These are phyloP conservation scores for Cotesia chilonis DNA, from an alignment of 1,140 invertebrate genomes.

Conservation along the genomic window DNA sequence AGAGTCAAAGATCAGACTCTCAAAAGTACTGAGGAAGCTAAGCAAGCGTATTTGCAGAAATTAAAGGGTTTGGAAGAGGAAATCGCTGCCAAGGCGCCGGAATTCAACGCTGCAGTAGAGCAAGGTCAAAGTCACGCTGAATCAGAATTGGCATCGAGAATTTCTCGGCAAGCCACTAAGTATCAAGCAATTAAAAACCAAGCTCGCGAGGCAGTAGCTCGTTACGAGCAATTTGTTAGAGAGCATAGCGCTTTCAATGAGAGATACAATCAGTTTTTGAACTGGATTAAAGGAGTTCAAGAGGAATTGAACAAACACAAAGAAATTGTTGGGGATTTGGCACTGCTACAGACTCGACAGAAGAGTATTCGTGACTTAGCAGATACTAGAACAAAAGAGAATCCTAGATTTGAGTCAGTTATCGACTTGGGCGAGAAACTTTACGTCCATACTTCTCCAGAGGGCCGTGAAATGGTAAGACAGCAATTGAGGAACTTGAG, in stretches of 20 bases:
- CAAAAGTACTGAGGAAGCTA: conserved; percentile 84
- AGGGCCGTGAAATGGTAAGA: conserved; percentile 89
- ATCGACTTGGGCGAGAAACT: conserved; percentile 90
- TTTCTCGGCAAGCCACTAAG: conserved; percentile 81
- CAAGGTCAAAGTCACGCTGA: conserved; percentile 80
- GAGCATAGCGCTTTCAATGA: conserved; percentile 87
- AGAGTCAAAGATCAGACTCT: conserved; percentile 89
- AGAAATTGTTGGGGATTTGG: conserved; percentile 87
- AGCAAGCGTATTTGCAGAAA: conserved; percentile 82
- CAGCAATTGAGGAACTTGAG: conserved; percentile 87
- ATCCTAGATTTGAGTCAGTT: conserved; percentile 83
- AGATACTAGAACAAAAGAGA: conserved; percentile 82
- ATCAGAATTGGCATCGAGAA: conserved; percentile 76
- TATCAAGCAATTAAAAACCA: conserved; percentile 87
- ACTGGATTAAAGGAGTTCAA: conserved; percentile 77
- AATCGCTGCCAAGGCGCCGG: conserved; percentile 74
- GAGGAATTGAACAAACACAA: conserved; percentile 79
- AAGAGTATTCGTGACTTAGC: conserved; percentile 83
- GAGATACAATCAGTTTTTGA: conserved; percentile 77
- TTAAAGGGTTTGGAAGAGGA: conserved; percentile 79
- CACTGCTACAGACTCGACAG: conserved; percentile 84
- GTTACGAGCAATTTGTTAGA: conserved; percentile 84
- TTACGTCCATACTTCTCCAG: conserved; percentile 91
- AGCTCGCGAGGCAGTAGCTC: conserved; percentile 79
- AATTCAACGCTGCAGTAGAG: conserved; percentile 76